Percentiles rank a stretch among this genome's conserved stretches.
Conservation (phyloP, 2,797 vertebrate species). For the Steatocranus sp. region DNA sequence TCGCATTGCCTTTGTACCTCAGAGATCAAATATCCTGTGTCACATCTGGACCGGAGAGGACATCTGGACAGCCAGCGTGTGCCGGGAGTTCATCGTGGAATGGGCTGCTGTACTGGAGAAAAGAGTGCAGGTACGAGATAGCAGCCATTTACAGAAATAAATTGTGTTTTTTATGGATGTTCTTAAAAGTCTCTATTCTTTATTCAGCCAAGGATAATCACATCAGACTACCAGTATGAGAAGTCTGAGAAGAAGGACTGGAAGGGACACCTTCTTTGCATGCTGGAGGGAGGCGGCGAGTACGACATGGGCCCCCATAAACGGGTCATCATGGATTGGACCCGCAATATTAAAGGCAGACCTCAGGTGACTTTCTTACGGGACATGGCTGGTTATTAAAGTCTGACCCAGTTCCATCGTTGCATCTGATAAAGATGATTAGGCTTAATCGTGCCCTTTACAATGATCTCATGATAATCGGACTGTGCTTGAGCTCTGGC, state of each 20-base stretch:
- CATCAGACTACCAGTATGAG: constrained; percentile 44
- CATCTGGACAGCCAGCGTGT: constrained; percentile 66
- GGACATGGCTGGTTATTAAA: constrained; percentile 9
- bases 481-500: not conserved
- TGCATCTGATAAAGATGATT: constrained; percentile 39
- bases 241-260: constrained; percentile 66
- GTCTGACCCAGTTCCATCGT: constrained; percentile 42
- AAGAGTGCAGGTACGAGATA: constrained; percentile 44
- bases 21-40: constrained; percentile 71
- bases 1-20: not conserved
- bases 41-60: constrained; percentile 78
- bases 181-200: not conserved
- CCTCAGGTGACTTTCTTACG: constrained; percentile 52
- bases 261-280: constrained; percentile 67
- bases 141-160: too few species aligned
- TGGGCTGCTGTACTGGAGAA: constrained; percentile 70
- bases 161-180: accelerated
- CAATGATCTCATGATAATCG: not conserved
- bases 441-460: constrained; percentile 19
- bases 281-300: constrained; percentile 70
- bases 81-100: constrained; percentile 73
- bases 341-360: constrained; percentile 61
- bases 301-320: constrained; percentile 69
- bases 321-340: constrained; percentile 77
- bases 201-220: constrained; percentile 48